Evolutionary conservation across 1,140 invertebrate species (phyloP), one percentile per base, ranked within the genome.

Genomic region (Bombus confusus): DNA sequence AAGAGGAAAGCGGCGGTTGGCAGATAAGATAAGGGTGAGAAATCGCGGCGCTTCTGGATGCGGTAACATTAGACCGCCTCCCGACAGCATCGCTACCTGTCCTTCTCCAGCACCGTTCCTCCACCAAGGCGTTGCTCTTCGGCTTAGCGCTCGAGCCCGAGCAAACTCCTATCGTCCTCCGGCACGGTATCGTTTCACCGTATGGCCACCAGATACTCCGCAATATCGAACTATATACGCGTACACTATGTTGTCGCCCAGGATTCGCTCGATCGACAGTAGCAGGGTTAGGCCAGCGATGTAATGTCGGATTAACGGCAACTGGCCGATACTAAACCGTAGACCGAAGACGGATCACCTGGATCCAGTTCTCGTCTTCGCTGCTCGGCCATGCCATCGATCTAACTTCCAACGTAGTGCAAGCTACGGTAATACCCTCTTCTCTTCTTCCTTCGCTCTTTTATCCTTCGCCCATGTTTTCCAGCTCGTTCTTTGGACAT

Each of bases 21-120:
- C 57, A 90, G 94, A 95, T 95, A 94, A 94, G 94, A 95, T 94
- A 94, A 95, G 93, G 91, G 91, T 94, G 93, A 94, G 94, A 94
- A 95, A 95, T 95, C 93, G 92, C 90, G 90, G 88, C 90, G 92
- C 93, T 93, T 91, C 86, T 94, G 92, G 92, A 94, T 94, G 93
- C 90, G 91, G 92, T 93, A 94, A 94, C 93, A 92, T 93, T 93
- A 93, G 91, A 92, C 90, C 88, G 79, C 71, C 86, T 66, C 82
- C 76, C 69, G 68, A 80, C 80, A 69, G 71, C 84, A 52, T 88
- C 83, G 39, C 69, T 73, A 13, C 52, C 62, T 69, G 37, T 71
- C 72, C 43, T 37, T 22, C 28, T 59, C 68, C 69, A 25, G 1
- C 83, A 12, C 39, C 41, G 47, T n/a, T 78, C 76, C 72, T 84